These are phyloP conservation scores for Pteromalus puparum DNA, from an alignment of 1,140 invertebrate species.

Conservation along the genomic window DNA sequence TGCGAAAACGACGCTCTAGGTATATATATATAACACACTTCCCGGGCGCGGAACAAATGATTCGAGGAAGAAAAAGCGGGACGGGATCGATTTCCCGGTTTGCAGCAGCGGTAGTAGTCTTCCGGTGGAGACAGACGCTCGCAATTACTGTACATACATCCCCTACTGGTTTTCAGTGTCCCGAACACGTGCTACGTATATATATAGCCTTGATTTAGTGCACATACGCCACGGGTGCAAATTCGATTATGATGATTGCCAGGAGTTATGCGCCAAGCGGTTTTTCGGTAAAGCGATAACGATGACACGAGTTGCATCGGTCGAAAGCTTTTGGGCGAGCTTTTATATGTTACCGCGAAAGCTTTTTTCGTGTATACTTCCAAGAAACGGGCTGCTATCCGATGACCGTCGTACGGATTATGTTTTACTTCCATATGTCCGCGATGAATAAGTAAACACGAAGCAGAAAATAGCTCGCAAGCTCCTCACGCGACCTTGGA, in stretches of 20 bases:
- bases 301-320: not conserved
- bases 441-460: too few species aligned
- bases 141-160: not conserved
- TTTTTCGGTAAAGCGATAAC: not conserved
- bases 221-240: not conserved
- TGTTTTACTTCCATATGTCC: too few species aligned
- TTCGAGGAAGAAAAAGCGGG: not conserved
- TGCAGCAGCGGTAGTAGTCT: not conserved
- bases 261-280: not conserved
- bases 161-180: not conserved
- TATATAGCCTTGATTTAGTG: not conserved
- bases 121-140: not conserved
- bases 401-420: too few species aligned
- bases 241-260: conserved; percentile 37
- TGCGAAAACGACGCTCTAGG: not conserved
- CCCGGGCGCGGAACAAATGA: not conserved
- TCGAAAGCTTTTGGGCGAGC: too few species aligned
- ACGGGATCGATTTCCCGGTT: not conserved
- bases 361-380: too few species aligned
- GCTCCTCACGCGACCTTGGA: too few species aligned
- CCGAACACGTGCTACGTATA: not conserved
- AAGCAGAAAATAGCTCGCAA: too few species aligned
- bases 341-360: too few species aligned
- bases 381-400: too few species aligned
- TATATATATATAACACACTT: not conserved